Evolutionary conservation across 35 echinoderm and acorn worm species (phyloP).

Genomic region (Patiria miniata): DNA sequence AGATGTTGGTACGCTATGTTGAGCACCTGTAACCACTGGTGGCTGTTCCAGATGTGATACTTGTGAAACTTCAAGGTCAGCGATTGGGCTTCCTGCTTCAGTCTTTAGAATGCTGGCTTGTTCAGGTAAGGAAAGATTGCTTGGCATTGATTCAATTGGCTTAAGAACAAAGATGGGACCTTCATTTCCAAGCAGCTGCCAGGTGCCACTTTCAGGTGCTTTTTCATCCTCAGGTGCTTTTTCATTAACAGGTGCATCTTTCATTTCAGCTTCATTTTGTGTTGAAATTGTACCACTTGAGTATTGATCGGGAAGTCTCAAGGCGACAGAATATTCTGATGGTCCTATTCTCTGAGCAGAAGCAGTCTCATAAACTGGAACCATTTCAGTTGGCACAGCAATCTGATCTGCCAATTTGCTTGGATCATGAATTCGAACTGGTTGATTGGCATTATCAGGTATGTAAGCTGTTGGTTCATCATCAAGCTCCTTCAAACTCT

Average conservation of each 20-base stretch:
- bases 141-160: not conserved
- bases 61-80: not conserved
- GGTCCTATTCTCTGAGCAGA: not conserved
- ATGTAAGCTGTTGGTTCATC: conserved; percentile 45
- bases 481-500: conserved; percentile 33
- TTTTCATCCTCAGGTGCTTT: not conserved
- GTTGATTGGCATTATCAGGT: conserved; percentile 35
- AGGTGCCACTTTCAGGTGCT: not conserved
- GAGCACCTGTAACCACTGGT: not conserved
- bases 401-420: not conserved
- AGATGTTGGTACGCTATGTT: not conserved
- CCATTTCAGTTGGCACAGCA: not conserved
- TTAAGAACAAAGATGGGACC: not conserved
- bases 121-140: not conserved
- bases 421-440: conserved; percentile 23
- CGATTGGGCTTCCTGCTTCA: not conserved
- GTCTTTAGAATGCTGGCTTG: not conserved
- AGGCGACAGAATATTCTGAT: not conserved
- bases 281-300: not conserved
- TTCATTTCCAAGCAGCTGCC: not conserved
- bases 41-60: not conserved
- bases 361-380: not conserved
- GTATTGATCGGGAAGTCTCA: not conserved
- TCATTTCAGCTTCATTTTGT: not conserved
- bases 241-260: not conserved